Conservation (phyloP, 2,113 vertebrate species). For the Cettia cetti region DNA sequence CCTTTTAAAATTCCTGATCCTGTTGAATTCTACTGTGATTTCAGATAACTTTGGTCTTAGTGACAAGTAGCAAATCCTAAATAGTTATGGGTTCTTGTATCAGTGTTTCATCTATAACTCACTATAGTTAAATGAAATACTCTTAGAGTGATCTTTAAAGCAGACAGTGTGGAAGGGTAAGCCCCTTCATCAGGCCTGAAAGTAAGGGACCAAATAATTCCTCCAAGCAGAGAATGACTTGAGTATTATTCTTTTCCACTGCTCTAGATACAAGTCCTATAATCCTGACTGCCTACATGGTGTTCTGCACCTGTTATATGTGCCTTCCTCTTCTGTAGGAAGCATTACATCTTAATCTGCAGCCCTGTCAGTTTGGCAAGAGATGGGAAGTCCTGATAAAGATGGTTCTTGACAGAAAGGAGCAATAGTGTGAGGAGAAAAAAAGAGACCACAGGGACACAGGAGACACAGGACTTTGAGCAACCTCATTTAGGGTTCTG, state of each 20-base stretch:
- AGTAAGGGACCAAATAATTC: not conserved
- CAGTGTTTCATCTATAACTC: not conserved
- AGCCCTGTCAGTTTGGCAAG: not conserved
- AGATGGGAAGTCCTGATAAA: not conserved
- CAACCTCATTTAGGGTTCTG: not conserved
- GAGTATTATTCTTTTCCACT: not conserved
- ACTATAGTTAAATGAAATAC: not conserved
- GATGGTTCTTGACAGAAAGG: not conserved
- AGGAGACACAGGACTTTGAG: not conserved
- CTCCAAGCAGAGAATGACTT: not conserved
- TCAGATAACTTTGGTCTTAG: not conserved
- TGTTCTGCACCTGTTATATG: not conserved
- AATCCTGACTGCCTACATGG: not conserved
- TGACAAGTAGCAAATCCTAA: not conserved
- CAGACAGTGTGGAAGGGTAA: not conserved
- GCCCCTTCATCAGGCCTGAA: not conserved
- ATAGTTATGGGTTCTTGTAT: not conserved
- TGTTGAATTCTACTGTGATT: not conserved
- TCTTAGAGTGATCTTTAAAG: not conserved
- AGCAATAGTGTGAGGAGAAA: not conserved
- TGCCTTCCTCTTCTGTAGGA: not conserved
- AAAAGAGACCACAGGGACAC: not conserved
- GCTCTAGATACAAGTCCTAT: not conserved
- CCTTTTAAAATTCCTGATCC: not conserved
- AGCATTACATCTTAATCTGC: not conserved